Evolutionary conservation across 2,113 vertebrate species (phyloP), one percentile per base, ranked within the genome.

Genomic region (Cavia aperea): DNA sequence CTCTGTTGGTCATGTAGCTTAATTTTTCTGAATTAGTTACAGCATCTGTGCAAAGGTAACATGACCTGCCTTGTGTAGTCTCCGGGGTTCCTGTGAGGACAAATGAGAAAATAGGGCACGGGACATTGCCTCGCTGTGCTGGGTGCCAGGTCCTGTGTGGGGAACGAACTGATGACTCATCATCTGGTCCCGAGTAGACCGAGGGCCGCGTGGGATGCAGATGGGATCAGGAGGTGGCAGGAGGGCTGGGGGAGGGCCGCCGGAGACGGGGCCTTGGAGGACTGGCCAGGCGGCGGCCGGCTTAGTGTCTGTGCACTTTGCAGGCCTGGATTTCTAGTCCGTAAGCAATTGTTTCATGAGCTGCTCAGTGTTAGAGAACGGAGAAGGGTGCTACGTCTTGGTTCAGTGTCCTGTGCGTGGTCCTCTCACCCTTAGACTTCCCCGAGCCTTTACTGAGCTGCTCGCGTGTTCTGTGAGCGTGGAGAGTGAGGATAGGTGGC

Each of bases 21-120:
- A 51, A 77, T 82, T 46, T 86, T 65, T 86, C 49, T 49, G 46
- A 92, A 14, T 78, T 79, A 86, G 19, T 82, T 73, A 81, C 0
- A 70, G 21, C 7, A 26, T 70, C 7, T 85, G 51, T 94, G 73
- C 62, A 93, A 90, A 63, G 77, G 43, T 1, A 1, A 8, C 26
- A 16, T 81, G 24, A 31, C 81, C 7, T 93, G 10, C 56, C 43
- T 72, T 93, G 43, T 58, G 33, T 75, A 1, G 70, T 56, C 78
- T 90, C 56, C 66, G 62, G 70, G 78, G 63, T 86, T 75, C 31
- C 88, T 89, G 23, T n/a, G 19, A 83, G 33, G 70, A 16, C 58
- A 86, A 65, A 51, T 79, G 60, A 93, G 91, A 93, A 81, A 91
- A 87, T 9, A 21, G 21, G 70, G 90, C 56, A 56, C 56, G 56